These are phyloP conservation scores for Ibidorhyncha struthersii DNA, from an alignment of 2,113 vertebrate species.

Conservation along the genomic window DNA sequence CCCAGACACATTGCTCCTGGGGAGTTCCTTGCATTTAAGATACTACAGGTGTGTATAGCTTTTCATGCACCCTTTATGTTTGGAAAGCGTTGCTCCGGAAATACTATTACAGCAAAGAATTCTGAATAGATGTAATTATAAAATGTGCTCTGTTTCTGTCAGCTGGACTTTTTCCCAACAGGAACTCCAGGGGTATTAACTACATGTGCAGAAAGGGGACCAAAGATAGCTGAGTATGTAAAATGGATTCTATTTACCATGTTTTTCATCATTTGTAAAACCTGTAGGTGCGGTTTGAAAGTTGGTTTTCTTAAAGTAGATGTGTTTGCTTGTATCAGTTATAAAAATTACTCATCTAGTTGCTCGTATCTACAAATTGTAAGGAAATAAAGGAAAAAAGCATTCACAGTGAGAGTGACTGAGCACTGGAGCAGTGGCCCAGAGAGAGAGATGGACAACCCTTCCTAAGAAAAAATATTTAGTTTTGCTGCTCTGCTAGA, in stretches of 20 bases:
- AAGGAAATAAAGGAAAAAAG: neutral
- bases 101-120: neutral
- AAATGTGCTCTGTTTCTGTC: neutral
- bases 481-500: neutral
- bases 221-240: accelerated
- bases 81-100: neutral
- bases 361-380: neutral
- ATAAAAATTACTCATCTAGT: neutral
- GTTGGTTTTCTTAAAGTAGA: neutral
- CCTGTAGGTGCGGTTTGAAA: neutral
- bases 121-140: neutral
- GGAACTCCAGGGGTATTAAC: neutral
- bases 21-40: conserved; percentile 72
- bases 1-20: conserved; percentile 44
- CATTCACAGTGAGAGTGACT: neutral
- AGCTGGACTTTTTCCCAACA: neutral
- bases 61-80: neutral
- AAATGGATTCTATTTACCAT: neutral
- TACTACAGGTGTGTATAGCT: conserved; percentile 73
- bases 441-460: neutral
- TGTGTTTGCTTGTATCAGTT: neutral
- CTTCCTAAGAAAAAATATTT: neutral
- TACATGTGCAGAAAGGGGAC: neutral
- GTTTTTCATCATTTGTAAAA: neutral
- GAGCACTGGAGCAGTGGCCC: neutral